Evolutionary conservation across 2,113 vertebrate species (phyloP).

Genomic region (Electrona antarctica): DNA sequence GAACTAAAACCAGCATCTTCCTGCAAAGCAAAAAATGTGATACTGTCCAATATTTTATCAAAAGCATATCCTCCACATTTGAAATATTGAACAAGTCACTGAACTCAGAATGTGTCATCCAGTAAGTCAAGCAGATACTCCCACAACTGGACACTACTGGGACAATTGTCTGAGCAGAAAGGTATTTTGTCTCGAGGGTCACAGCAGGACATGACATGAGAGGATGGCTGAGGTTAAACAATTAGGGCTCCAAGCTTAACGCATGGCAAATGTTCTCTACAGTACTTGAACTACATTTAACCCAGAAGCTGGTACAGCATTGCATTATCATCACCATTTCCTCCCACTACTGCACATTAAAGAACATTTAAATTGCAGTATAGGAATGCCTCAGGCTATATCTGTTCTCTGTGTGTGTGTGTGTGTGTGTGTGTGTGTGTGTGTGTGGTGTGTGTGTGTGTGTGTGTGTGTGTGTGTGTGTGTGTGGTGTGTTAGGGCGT

Average conservation of each 20-base stretch:
- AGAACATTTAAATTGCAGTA: constrained; percentile 32
- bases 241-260: constrained; percentile 15
- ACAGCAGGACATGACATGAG: constrained; percentile 53
- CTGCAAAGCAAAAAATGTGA: constrained; percentile 41
- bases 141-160: neutral
- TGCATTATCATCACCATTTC: constrained; percentile 45
- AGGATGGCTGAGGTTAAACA: constrained; percentile 37
- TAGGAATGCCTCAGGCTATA: constrained; percentile 30
- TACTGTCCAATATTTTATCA: constrained; percentile 8
- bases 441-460: neutral
- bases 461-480: constrained; percentile 16
- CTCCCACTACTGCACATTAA: constrained; percentile 32
- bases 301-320: constrained; percentile 24
- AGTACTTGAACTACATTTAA: constrained; percentile 25
- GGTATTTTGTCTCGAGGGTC: constrained; percentile 42
- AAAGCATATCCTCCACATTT: neutral
- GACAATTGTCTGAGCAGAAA: constrained; percentile 11
- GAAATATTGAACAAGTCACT: neutral
- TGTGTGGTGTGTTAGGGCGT: constrained; percentile 9
- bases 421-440: no score
- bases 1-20: constrained; percentile 3
- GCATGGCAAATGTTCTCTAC: constrained; percentile 23
- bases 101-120: constrained; percentile 1
- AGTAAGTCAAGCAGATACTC: neutral
- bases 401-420: constrained; percentile 28